phyloP scores from a whole-genome alignment of 2,113 vertebrate species.

The Toxostoma redivivum region DNA sequence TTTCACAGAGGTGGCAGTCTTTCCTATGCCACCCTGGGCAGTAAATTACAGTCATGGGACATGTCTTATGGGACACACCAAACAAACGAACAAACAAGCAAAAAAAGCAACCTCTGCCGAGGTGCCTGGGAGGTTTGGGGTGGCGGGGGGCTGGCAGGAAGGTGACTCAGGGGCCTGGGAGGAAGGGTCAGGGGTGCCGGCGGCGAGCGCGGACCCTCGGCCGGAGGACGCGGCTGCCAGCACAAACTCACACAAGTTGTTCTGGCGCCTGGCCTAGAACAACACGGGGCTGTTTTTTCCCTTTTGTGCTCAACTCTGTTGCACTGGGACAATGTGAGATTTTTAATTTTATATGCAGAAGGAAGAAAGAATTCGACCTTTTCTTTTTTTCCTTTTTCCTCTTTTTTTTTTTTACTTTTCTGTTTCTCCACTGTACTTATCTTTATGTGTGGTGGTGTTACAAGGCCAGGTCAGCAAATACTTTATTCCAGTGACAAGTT shows the following conservation, averaged over 20 bases:
- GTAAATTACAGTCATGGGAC: neutral
- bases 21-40: neutral
- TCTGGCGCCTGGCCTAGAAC: conserved; percentile 46
- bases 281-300: conserved; percentile 52
- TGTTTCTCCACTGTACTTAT: neutral
- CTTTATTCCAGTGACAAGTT: neutral
- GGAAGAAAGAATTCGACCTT: neutral
- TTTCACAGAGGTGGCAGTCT: neutral
- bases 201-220: neutral
- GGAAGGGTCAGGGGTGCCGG: neutral
- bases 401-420: neutral
- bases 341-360: conserved; percentile 16
- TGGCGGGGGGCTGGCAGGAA: neutral
- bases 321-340: conserved; percentile 6
- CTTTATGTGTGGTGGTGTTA: neutral
- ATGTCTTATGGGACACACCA: neutral
- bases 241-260: conserved; percentile 18
- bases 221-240: neutral
- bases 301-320: neutral
- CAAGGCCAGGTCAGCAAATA: conserved; percentile 1
- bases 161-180: neutral
- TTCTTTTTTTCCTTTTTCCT: neutral
- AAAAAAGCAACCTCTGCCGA: neutral
- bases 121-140: neutral
- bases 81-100: neutral